Evolutionary conservation across 2,797 vertebrate species (phyloP), one percentile per base, ranked within the genome.

Genomic region (Ctenochaetus hawaiiensis): DNA sequence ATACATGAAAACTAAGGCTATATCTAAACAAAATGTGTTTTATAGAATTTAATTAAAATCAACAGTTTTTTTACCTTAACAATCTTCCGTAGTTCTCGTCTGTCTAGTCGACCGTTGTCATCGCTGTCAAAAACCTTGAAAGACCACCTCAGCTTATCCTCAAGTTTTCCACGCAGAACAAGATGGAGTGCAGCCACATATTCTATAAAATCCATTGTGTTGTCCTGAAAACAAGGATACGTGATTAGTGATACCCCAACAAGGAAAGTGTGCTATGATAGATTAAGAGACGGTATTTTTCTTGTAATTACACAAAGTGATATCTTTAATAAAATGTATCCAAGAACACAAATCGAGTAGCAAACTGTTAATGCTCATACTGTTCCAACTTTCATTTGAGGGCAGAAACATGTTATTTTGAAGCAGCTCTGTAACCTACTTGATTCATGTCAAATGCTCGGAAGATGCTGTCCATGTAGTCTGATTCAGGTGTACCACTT

Each of bases 81-180:
- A 47, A 92, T 91, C 54, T 89, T 88, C 37, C n/a, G 52, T n/a
- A 93, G 52, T 56, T 93, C 90, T 0, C 23, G 3, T 70, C 72
- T 87, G 75, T 93, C 90, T 1, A 93, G 69, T 2, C 57, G 66
- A 2, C 92, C 90, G 13, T 92, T 93, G 6, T 81, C 75, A 30
- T 94, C 90, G 2, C 47, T 48, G 62, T 94, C 91, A 26, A 87
- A 92, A 9, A 93, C 87, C 66, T 94, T 94, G 53, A 93, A 92
- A 0, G 91, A 89, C 91, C 91, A 93, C 5, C 77, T 84, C 67
- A 93, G 72, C 34, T 91, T 90, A 39, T 92, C 87, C 44, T 94
- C 91, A 7, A 91, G 78, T 70, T 83, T 91, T 6, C 91, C 92
- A 11, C 90, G 72, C 1, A 92, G 84, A 7, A 92, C 87, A 2